These are phyloP conservation scores for Eilema griseolum DNA, from an alignment of 2,888 invertebrate species.

Conservation along the genomic window DNA sequence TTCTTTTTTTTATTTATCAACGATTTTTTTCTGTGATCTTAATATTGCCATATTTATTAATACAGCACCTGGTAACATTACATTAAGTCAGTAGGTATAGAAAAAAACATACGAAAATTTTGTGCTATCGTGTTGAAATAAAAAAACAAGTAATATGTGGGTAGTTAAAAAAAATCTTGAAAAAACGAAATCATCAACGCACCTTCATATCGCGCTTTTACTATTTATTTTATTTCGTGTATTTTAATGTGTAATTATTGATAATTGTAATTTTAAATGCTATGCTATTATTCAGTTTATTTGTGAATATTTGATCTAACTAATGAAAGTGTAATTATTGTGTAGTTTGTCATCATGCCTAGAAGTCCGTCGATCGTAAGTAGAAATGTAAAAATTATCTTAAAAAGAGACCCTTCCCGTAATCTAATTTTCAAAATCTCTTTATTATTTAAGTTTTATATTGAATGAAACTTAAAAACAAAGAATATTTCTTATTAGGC, in stretches of 20 bases:
- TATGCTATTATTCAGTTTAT: not conserved
- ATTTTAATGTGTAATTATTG: not conserved
- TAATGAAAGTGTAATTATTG: not conserved
- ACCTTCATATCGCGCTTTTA: not conserved
- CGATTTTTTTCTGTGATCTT: no score
- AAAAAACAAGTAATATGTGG: not conserved
- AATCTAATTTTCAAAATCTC: not conserved
- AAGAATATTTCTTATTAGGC: no score
- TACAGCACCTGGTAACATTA: not conserved
- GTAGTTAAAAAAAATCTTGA: not conserved
- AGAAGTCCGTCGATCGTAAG: slow-evolving; percentile 40
- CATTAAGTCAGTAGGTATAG: not conserved
- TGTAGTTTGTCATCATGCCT: slow-evolving; percentile 33
- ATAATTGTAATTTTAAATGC: not conserved
- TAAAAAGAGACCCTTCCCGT: not conserved
- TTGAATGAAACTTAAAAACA: no score
- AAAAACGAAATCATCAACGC: not conserved
- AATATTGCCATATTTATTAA: no score
- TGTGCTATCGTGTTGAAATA: not conserved
- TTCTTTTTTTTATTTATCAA: no score
- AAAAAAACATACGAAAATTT: not conserved
- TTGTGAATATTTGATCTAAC: not conserved
- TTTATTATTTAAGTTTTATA: no score
- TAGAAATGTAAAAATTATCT: slow-evolving; percentile 24
- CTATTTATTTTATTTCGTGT: not conserved